Evolutionary conservation across 2,113 vertebrate genomes (phyloP), one percentile per base, ranked within the genome.

Genomic region (Brevimyrus niger): DNA sequence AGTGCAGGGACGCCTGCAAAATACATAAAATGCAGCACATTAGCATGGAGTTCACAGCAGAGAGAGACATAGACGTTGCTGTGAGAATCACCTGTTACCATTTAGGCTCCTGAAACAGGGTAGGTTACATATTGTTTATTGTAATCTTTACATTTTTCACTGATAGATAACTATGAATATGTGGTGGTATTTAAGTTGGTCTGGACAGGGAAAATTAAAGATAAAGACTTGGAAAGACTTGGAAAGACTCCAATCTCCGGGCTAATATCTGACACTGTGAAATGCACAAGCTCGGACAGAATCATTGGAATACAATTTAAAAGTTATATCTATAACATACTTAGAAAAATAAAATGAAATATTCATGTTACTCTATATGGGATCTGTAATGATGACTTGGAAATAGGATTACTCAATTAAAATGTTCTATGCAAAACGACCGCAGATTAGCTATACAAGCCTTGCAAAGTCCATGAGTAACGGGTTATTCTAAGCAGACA

Each of bases 1-100:
- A 82, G 69, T 89, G 61, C 89, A 1, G 51, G 87, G 55, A 89
- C 95, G 95, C 95, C 94, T 95, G 95, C 86, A 91, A 93, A 95
- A 94, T 47, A 84, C 87, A 93, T 93, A 89, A 15, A 53, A 89
- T 35, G 48, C 35, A 13, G 27, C 4, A 17, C 76, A 10, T 38
- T n/a, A 48, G 38, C 4, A 17, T 58, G 50, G 31, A 0, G 13
- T 27, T 55, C 42, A 9, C n/a, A 27, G 51, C 53, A 31, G 87
- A 85, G 10, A 38, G 15, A 11, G 42, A 38, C 0, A 31, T 11
- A 35, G 50, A 42, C 13, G 55, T 27, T 2, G 47, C 82, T 35
- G 27, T 87, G 85, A 19, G 17, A n/a, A 47, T 86, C 84, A 50
- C 84, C 23, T 86, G 44, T 50, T 82, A 44, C 38, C 31, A 8